phyloP scores from a whole-genome alignment of 2,888 invertebrate genomes.

The Neoitamus cyanurus region DNA sequence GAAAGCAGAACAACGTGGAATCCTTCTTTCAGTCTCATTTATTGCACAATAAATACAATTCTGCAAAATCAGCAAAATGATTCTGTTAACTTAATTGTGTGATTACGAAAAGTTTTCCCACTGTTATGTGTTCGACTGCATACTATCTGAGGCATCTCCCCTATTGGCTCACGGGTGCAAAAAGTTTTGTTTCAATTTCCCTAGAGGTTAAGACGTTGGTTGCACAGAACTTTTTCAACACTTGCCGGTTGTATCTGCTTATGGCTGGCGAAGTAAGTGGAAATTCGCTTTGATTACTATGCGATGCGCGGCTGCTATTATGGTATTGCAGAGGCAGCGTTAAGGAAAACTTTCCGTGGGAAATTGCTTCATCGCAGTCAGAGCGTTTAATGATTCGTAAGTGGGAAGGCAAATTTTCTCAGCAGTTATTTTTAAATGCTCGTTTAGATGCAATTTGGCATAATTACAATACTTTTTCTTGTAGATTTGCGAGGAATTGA shows the following conservation, averaged over 20 bases:
- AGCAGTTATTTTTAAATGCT: neutral
- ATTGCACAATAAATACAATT: neutral
- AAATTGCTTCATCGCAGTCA: neutral
- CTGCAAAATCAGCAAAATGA: neutral
- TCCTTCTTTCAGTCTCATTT: no score
- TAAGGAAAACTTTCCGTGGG: neutral
- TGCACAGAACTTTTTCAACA: neutral
- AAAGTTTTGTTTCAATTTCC: neutral
- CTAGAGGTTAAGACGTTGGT: neutral
- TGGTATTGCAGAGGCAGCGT: neutral
- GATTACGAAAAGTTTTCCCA: neutral
- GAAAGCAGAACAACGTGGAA: neutral
- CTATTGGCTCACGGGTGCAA: neutral
- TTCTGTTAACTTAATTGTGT: neutral
- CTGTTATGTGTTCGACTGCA: neutral
- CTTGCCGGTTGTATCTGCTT: neutral
- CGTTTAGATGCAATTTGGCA: neutral
- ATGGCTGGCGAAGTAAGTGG: neutral
- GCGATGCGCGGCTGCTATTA: neutral
- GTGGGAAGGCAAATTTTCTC: neutral
- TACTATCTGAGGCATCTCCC: neutral
- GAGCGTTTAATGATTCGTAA: neutral
- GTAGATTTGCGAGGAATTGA: neutral
- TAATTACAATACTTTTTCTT: neutral
- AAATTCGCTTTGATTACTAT: neutral